A percentile compares a stretch with the other conserved stretches of the same genome.
phyloP scores from a whole-genome alignment of 2,113 vertebrate species.

The Ptychochromis oligacanthus region DNA sequence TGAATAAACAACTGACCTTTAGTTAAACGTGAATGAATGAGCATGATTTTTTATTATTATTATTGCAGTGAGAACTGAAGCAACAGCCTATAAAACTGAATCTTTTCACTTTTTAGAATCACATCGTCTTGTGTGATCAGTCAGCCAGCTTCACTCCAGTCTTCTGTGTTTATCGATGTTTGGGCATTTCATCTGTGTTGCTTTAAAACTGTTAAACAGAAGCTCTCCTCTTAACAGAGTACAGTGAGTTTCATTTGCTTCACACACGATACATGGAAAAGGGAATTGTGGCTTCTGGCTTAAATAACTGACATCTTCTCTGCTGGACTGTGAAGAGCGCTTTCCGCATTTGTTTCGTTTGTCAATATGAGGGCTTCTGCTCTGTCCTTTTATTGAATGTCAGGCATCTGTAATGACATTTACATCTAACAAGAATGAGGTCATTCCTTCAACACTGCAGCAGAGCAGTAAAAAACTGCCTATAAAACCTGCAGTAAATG shows the following conservation, averaged over 20 bases:
- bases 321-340: neutral
- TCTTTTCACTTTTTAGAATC: neutral
- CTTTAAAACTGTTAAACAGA: neutral
- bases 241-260: neutral
- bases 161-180: neutral
- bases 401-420: constrained; percentile 17
- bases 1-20: constrained; percentile 16
- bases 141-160: neutral
- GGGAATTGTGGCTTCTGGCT: neutral
- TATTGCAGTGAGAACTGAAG: neutral
- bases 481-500: neutral
- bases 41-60: accelerated
- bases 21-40: neutral
- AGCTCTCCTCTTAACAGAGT: neutral
- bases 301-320: neutral
- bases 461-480: neutral
- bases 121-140: neutral
- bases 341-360: neutral
- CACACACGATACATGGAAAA: neutral
- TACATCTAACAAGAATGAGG: neutral
- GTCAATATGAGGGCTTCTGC: neutral
- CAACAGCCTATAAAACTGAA: neutral
- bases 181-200: neutral
- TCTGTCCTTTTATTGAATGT: constrained; percentile 27
- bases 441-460: neutral